Base-by-base conservation (phyloP, 2,113 vertebrate species). In the Oreochromis spilurus region DNA sequence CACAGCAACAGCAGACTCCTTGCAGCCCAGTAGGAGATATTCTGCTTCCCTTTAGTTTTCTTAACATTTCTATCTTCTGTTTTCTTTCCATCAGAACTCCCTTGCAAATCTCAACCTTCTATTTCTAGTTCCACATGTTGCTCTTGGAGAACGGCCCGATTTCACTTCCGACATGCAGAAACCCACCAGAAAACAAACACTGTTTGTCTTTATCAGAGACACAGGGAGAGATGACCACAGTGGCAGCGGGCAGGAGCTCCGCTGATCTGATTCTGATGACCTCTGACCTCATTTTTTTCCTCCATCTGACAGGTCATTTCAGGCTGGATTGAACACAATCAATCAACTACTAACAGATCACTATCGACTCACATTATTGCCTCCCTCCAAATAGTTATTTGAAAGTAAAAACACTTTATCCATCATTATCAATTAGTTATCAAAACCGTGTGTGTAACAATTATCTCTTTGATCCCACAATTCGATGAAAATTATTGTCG, bases 251-350 rank as follows among this genome's bases (percentile, higher is more conserved):
- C 86, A 78, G 75, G 86, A 92, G 92, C 91, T 92, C 87, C 58
- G 57, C 91, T 88, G 94, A 94, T 95, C 92, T 93, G 86, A 93
- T 94, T 95, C 95, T 86, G 65, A 87, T 89, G 91, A 95, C 93
- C 93, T 95, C 2, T 94, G 92, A 96, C 94, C 96, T 82, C 94
- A 96, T 96, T 96, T 96, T 96, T 93, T 95, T 84, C 93, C 75
- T 31, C 90, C 94, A 94, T 95, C 84, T 93, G 95, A 95, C 94
- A 95, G 94, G 94, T 96, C 96, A 95, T 95, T 95, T 96, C 92
- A 88, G 75, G 58, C 90, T 52, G 88, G 83, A 90, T 93, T 82
- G 89, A 92, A 81, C 79, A 78, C 84, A 89, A 95, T 96, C 95
- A 91, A 95, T 96, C 96, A 96, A 57, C 79, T 38, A 70, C 87